Conservation (phyloP, 1,140 invertebrate genomes). For the Gryon sp. region DNA sequence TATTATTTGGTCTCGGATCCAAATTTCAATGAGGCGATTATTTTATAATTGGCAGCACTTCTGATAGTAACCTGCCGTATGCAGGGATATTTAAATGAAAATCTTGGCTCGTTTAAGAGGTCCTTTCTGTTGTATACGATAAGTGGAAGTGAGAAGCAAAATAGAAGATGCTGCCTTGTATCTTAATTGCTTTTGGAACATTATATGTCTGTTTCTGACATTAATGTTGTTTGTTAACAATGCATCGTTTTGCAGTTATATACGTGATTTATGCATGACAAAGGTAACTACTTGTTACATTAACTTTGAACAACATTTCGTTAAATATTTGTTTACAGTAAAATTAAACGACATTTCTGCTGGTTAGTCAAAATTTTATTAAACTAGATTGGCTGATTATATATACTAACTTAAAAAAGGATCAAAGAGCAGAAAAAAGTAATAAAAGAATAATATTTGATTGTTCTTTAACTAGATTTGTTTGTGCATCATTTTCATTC, state of each 20-base stretch:
- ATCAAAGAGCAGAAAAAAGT: no score
- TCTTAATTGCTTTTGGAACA: constrained; percentile 70
- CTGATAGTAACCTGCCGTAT: constrained; percentile 60
- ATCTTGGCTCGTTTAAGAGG: constrained; percentile 44
- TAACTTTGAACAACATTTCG: no score
- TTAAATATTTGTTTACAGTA: no score
- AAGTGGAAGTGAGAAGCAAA: constrained; percentile 57
- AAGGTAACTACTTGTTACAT: no score
- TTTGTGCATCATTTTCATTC: no score
- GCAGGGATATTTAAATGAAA: constrained; percentile 63
- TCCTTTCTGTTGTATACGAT: constrained; percentile 49
- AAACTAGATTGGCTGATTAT: no score
- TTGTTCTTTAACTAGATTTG: no score
- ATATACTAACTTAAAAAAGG: no score
- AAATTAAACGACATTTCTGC: no score
- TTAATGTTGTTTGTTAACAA: constrained; percentile 73
- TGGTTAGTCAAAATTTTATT: no score
- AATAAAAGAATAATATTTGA: no score
- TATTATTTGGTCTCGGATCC: constrained; percentile 25
- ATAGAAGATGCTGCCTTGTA: constrained; percentile 62
- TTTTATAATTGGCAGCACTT: constrained; percentile 49
- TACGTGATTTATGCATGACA: no score
- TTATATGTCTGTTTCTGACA: constrained; percentile 63
- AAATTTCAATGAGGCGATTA: constrained; percentile 62
- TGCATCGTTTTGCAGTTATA: constrained; percentile 59